Evolutionary conservation across 2,797 vertebrate genomes (phyloP).

Genomic region (Pangasius mekongensis): DNA sequence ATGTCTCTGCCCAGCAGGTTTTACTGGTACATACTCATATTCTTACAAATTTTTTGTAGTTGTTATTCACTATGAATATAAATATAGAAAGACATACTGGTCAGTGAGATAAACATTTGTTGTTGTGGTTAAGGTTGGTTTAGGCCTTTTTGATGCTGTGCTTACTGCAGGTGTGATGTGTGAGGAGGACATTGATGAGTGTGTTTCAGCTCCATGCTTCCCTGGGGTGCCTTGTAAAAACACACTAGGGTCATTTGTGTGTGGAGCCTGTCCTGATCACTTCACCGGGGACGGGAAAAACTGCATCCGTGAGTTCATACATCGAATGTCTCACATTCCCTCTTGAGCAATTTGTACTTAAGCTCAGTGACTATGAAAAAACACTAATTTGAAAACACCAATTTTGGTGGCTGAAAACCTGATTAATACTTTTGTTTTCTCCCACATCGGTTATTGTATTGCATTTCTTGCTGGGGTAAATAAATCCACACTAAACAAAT

Average conservation of each 20-base stretch:
- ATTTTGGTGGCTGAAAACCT: too few relatives aligned
- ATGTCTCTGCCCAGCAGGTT: constrained; percentile 82
- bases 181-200: constrained; percentile 86
- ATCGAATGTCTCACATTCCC: neutral
- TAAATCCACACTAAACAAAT: too few relatives aligned
- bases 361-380: neutral
- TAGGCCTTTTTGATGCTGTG: neutral
- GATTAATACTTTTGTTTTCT: too few relatives aligned
- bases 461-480: too few relatives aligned
- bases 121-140: neutral
- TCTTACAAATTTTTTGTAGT: neutral
- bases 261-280: constrained; percentile 81
- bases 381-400: too few relatives aligned
- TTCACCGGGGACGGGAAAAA: constrained; percentile 79
- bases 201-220: constrained; percentile 81
- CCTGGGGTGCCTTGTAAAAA: constrained; percentile 81
- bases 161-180: constrained; percentile 74
- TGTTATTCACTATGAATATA: neutral
- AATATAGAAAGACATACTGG: neutral
- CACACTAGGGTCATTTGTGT: constrained; percentile 83
- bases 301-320: constrained; percentile 73
- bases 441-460: too few relatives aligned
- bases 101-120: neutral
- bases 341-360: neutral
- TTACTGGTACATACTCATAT: constrained; percentile 75